Conservation (phyloP, 1,140 invertebrate genomes). For the Leptopilina clavipes region DNA sequence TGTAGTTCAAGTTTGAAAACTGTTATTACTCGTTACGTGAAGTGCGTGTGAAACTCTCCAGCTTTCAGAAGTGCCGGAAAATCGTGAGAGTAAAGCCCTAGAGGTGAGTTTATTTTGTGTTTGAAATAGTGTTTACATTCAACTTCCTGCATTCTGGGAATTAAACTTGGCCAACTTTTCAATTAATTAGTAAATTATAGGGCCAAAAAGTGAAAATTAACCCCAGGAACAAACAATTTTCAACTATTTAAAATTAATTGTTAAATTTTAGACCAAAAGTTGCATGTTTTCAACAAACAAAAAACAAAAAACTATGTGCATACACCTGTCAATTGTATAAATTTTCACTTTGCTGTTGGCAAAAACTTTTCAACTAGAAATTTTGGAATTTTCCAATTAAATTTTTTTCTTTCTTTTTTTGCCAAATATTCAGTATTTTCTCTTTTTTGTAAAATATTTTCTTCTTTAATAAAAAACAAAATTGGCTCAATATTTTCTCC, state of each 20-base stretch:
- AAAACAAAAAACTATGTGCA: too few species aligned
- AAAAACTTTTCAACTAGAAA: too few species aligned
- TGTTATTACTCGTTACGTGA: constrained; percentile 24
- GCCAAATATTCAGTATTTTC: too few species aligned
- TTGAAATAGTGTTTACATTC: constrained; percentile 17
- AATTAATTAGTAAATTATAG: constrained; percentile 13
- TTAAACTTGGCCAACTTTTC: not conserved
- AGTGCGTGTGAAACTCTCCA: constrained; percentile 30
- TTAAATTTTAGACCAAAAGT: not conserved
- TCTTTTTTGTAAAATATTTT: too few species aligned
- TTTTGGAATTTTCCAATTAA: too few species aligned
- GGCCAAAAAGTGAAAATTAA: not conserved
- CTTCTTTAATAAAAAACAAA: too few species aligned
- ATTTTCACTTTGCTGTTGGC: too few species aligned
- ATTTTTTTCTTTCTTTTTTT: too few species aligned
- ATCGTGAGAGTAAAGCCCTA: constrained; percentile 9
- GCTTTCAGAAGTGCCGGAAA: constrained; percentile 22
- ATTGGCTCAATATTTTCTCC: too few species aligned
- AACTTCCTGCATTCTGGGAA: constrained; percentile 9
- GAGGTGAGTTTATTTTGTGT: constrained; percentile 25
- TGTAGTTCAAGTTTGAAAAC: constrained; percentile 26
- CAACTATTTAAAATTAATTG: not conserved
- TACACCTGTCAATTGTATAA: too few species aligned
- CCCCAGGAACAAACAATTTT: not conserved
- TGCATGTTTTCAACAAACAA: too few species aligned